A percentile compares a stretch with the other conserved stretches of the same genome.
These are phyloP conservation scores for Eretmochelys imbricata DNA, from an alignment of 2,113 vertebrate genomes.

Conservation along the genomic window DNA sequence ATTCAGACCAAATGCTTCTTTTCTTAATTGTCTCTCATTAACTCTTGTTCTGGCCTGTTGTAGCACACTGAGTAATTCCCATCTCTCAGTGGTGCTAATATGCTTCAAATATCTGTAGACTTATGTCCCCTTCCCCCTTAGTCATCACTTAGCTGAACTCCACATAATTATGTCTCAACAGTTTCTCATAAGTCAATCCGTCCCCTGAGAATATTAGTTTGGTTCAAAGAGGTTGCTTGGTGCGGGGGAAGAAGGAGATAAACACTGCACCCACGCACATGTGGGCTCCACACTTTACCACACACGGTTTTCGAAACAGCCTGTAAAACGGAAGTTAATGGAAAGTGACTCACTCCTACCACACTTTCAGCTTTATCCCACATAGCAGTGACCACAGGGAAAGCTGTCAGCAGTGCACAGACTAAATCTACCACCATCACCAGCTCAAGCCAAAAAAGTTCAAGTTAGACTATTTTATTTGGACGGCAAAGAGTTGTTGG, in stretches of 20 bases:
- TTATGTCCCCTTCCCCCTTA: background rate
- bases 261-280: fast-evolving
- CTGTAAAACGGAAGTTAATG: conserved; percentile 29
- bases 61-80: background rate
- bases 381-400: background rate
- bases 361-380: conserved; percentile 23
- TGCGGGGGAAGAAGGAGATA: background rate
- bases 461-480: background rate
- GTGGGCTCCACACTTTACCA: background rate
- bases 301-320: background rate
- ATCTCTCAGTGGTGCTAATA: background rate
- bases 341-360: conserved; percentile 25
- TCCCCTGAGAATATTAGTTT: background rate
- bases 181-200: background rate
- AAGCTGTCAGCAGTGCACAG: background rate
- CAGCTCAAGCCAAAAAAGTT: background rate
- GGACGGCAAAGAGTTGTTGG: background rate
- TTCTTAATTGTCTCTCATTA: background rate
- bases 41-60: background rate
- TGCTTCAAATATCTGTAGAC: background rate
- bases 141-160: background rate
- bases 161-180: fast-evolving
- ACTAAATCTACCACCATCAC: background rate
- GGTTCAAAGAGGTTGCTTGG: background rate
- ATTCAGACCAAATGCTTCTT: background rate